phyloP scores from a whole-genome alignment of 2,888 invertebrate species.

The Smittia sp. region DNA sequence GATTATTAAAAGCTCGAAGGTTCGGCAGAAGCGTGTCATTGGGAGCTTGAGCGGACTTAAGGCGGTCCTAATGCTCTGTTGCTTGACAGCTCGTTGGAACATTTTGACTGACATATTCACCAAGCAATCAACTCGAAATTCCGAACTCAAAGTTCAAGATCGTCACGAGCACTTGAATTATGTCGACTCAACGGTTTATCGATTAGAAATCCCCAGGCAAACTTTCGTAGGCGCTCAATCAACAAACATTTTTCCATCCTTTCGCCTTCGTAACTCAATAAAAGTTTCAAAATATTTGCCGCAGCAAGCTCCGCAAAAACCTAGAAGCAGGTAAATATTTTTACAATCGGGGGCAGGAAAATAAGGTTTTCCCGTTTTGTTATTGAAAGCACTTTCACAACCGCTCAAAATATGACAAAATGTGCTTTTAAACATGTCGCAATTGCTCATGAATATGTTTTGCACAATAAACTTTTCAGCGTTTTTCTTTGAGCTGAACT shows the following conservation, averaged over 20 bases:
- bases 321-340: conserved; percentile 1
- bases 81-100: too few relatives aligned
- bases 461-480: not conserved
- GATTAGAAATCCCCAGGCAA: not conserved
- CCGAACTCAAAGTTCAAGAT: not conserved
- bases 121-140: too few relatives aligned
- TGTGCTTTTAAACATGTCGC: conserved; percentile 7
- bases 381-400: not conserved
- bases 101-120: too few relatives aligned
- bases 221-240: not conserved
- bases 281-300: not conserved
- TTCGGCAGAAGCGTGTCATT: too few relatives aligned
- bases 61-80: too few relatives aligned
- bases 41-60: too few relatives aligned
- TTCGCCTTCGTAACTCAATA: conserved; percentile 3
- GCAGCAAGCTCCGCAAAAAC: not conserved
- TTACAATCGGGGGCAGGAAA: not conserved
- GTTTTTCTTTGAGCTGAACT: not conserved
- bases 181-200: not conserved
- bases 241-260: not conserved
- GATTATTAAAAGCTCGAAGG: too few relatives aligned
- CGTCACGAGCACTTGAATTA: not conserved
- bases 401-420: not conserved
- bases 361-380: not conserved
- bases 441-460: conserved; percentile 9